Evolutionary conservation across 2,797 vertebrate species (phyloP).

Genomic region (Eospalax fontanierii): DNA sequence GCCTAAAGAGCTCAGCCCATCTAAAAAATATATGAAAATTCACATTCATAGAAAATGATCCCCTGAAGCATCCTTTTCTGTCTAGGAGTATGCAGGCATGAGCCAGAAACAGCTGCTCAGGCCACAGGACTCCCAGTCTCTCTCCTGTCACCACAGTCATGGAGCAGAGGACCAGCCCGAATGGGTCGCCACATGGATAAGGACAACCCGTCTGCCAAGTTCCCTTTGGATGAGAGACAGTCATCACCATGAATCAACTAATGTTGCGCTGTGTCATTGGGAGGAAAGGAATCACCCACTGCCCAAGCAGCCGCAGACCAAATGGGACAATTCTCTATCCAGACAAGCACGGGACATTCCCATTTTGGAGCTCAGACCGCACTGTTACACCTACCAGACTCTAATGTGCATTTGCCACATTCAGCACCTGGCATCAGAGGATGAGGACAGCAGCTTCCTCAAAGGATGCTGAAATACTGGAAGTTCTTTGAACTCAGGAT

Average conservation of each 20-base stretch:
- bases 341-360: not conserved
- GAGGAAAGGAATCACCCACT: not conserved
- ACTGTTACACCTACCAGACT: not conserved
- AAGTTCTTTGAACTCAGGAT: not conserved
- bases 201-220: not conserved
- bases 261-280: not conserved
- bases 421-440: not conserved
- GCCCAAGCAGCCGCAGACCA: not conserved
- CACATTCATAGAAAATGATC: not conserved
- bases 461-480: not conserved
- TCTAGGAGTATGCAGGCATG: rapidly evolving
- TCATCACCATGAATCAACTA: conserved; percentile 3
- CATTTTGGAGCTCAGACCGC: not conserved
- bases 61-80: not conserved
- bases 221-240: not conserved
- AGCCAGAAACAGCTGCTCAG: not conserved
- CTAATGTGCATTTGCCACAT: not conserved
- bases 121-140: not conserved
- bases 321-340: not conserved
- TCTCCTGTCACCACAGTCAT: not conserved
- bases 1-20: not conserved
- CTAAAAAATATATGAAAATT: not conserved
- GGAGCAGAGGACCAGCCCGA: too few species aligned
- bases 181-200: rapidly evolving
- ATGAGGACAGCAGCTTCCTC: not conserved